Percentiles rank a stretch among this genome's conserved stretches.
These are phyloP conservation scores for Dorcus parallelipipedus DNA, from an alignment of 2,888 invertebrate genomes.

Conservation along the genomic window DNA sequence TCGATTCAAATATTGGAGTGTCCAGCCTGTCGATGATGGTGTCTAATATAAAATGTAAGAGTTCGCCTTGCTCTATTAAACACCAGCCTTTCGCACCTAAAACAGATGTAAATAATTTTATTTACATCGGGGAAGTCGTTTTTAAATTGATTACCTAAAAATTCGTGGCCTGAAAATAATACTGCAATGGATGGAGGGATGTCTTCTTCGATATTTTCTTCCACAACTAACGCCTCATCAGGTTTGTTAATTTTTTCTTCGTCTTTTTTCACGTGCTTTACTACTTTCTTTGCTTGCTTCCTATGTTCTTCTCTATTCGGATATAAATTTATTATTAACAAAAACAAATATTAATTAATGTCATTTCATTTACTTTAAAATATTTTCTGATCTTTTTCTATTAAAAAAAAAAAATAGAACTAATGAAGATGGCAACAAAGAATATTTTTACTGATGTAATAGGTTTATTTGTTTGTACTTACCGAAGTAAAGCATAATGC, in stretches of 20 bases:
- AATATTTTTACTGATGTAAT: too few relatives aligned
- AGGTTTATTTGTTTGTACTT: slow-evolving; percentile 22
- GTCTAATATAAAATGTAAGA: slow-evolving; percentile 75
- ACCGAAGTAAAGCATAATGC: slow-evolving; percentile 71
- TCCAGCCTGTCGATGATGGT: slow-evolving; percentile 67
- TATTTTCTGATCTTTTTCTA: neutral
- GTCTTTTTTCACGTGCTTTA: slow-evolving; percentile 40
- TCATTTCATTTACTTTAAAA: too few relatives aligned
- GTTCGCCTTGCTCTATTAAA: slow-evolving; percentile 69
- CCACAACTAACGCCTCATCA: slow-evolving; percentile 45
- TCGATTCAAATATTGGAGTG: slow-evolving; percentile 61
- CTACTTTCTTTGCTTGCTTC: slow-evolving; percentile 54
- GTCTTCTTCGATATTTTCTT: slow-evolving; percentile 54
- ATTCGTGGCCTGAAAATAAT: slow-evolving; percentile 80
- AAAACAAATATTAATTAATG: neutral
- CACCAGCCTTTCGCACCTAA: slow-evolving; percentile 69
- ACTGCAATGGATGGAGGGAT: slow-evolving; percentile 72
- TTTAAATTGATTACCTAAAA: slow-evolving; percentile 60
- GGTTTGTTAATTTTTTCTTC: slow-evolving; percentile 29
- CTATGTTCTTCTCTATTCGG: slow-evolving; percentile 62
- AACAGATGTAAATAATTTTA: neutral
- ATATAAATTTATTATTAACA: neutral
- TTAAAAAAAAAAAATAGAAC: neutral
- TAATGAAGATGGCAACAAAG: neutral
- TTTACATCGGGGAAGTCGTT: slow-evolving; percentile 8